These are phyloP conservation scores for Drosophila kepulauana DNA, from an alignment of 1,140 invertebrate genomes.

Conservation along the genomic window DNA sequence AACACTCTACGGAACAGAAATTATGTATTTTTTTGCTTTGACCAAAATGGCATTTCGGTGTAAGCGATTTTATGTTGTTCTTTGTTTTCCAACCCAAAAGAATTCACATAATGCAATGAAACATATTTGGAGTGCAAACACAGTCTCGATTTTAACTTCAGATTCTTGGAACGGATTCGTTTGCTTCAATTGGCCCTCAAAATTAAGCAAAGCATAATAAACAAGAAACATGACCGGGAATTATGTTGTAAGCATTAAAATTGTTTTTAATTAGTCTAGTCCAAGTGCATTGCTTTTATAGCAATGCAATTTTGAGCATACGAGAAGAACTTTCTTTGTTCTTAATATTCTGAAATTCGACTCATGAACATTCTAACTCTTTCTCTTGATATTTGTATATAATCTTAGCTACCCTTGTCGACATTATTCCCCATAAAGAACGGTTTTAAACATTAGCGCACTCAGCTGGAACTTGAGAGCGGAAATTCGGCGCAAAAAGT, in stretches of 20 bases:
- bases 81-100: constrained; percentile 32
- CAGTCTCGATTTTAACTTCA: constrained; percentile 25
- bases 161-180: background rate
- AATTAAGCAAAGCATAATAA: background rate
- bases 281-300: too few species aligned
- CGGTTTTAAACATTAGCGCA: constrained; percentile 64
- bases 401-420: too few species aligned
- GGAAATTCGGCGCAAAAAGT: constrained; percentile 73
- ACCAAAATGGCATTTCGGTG: constrained; percentile 52
- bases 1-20: constrained; percentile 23
- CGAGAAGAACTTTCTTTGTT: background rate
- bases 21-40: constrained; percentile 42
- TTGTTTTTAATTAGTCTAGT: too few species aligned
- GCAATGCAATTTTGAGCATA: background rate
- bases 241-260: background rate
- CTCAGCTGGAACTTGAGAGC: constrained; percentile 67
- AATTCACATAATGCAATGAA: background rate
- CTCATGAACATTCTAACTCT: too few species aligned
- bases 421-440: background rate
- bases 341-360: background rate
- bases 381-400: too few species aligned
- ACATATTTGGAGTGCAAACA: constrained; percentile 36
- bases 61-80: constrained; percentile 61
- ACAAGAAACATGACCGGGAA: background rate
- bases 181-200: constrained; percentile 29